phyloP scores from a whole-genome alignment of 2,888 invertebrate genomes.

The Ennomos quercinarius region DNA sequence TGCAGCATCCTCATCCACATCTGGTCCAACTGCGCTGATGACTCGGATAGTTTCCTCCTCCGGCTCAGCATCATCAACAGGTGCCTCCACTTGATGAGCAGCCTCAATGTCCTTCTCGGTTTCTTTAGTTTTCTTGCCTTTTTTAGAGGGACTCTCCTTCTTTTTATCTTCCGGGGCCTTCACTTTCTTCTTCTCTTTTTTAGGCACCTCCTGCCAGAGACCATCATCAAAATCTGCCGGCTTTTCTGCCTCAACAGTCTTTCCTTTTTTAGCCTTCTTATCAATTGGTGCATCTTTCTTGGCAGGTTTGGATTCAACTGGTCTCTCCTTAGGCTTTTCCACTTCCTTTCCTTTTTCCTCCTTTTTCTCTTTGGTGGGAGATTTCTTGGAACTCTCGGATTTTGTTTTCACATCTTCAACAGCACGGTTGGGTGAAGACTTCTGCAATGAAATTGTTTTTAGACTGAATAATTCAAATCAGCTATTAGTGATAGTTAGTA shows the following conservation, averaged over 20 bases:
- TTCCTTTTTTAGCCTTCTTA: conserved; percentile 87
- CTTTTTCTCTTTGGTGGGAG: conserved; percentile 82
- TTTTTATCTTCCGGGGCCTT: conserved; percentile 86
- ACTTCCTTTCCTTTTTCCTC: conserved; percentile 83
- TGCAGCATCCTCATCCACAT: conserved; percentile 72
- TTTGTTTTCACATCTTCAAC: conserved; percentile 85
- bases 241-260: conserved; percentile 86
- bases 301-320: conserved; percentile 62
- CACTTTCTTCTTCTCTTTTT: conserved; percentile 90
- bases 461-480: conserved; percentile 8
- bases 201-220: conserved; percentile 90
- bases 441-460: conserved; percentile 62
- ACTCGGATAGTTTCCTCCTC: conserved; percentile 76
- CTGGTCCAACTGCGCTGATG: conserved; percentile 72
- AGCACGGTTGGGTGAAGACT: conserved; percentile 87
- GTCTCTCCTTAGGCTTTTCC: conserved; percentile 77
- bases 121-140: conserved; percentile 78
- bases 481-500: conserved; percentile 2
- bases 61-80: conserved; percentile 51
- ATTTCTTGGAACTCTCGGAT: conserved; percentile 86
- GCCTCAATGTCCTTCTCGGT: conserved; percentile 67
- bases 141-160: conserved; percentile 80
- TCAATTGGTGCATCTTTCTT: conserved; percentile 76
- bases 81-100: conserved; percentile 55
- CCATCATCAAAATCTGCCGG: conserved; percentile 91